Percentiles rank a stretch among this genome's conserved stretches.
Conservation (phyloP, 2,113 vertebrate genomes). For the Eidolon helvum region DNA sequence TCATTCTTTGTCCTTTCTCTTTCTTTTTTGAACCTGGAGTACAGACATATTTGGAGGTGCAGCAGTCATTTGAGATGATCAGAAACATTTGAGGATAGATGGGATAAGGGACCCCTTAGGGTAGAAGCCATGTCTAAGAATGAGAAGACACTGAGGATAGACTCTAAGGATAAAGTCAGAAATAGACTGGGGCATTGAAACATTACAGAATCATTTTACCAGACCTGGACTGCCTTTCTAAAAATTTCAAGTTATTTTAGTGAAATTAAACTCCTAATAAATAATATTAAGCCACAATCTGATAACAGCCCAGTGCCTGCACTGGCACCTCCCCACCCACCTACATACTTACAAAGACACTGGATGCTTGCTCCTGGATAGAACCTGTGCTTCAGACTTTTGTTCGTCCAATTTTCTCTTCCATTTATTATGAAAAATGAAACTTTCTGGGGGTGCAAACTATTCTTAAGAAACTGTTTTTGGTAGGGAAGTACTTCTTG, state of each 20-base stretch:
- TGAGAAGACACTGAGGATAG: background rate
- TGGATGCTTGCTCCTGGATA: too few species aligned
- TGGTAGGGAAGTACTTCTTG: background rate
- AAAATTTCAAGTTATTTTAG: background rate
- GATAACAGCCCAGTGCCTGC: accelerated
- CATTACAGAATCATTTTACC: too few species aligned
- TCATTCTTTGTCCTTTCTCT: background rate
- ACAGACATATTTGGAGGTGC: background rate
- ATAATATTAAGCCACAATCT: background rate
- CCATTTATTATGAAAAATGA: background rate
- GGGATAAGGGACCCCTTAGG: background rate
- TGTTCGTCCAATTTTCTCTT: background rate
- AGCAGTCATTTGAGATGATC: background rate
- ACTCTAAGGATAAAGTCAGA: background rate
- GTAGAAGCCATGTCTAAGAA: too few species aligned
- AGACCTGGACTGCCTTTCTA: background rate
- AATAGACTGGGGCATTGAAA: background rate
- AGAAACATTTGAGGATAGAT: background rate
- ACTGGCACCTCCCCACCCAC: too few species aligned
- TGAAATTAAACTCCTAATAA: background rate
- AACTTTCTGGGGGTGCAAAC: background rate
- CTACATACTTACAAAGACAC: too few species aligned
- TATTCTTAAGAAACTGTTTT: background rate
- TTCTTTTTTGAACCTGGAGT: background rate
- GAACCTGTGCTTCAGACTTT: background rate